These are phyloP conservation scores for Microtus richardsoni DNA, from an alignment of 2,113 vertebrate genomes.

Conservation along the genomic window DNA sequence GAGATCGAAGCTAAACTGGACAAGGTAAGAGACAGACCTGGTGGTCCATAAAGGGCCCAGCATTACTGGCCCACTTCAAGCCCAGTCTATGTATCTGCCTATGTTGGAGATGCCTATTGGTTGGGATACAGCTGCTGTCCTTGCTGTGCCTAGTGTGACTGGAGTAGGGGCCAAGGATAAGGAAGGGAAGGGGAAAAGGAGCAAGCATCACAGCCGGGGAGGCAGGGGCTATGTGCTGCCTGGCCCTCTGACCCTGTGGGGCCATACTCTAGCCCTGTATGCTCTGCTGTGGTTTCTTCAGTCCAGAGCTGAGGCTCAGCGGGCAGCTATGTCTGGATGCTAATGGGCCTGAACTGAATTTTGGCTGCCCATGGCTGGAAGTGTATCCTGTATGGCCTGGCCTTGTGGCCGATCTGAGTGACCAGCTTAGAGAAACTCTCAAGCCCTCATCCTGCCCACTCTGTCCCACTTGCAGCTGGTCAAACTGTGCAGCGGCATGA, in stretches of 20 bases:
- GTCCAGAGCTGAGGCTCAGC: neutral
- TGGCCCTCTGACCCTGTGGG: neutral
- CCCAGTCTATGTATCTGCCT: neutral
- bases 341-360: neutral
- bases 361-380: neutral
- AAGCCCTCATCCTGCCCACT: accelerated
- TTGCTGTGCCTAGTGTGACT: neutral
- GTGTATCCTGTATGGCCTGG: neutral
- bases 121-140: neutral
- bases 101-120: neutral
- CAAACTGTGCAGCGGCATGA: slow-evolving; percentile 97
- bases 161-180: neutral
- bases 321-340: neutral
- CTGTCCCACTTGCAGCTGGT: slow-evolving; percentile 89
- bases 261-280: neutral
- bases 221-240: neutral
- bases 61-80: accelerated
- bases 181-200: neutral
- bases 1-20: slow-evolving; percentile 98
- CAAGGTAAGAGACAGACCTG: slow-evolving; percentile 89
- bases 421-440: neutral
- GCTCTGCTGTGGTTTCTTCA: neutral
- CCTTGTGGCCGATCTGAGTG: accelerated
- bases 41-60: neutral
- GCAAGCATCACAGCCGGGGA: neutral